A percentile compares a stretch with the other conserved stretches of the same genome.
These are phyloP conservation scores for Nematopogon swammerdamellus DNA, from an alignment of 2,888 invertebrate species.

Conservation along the genomic window DNA sequence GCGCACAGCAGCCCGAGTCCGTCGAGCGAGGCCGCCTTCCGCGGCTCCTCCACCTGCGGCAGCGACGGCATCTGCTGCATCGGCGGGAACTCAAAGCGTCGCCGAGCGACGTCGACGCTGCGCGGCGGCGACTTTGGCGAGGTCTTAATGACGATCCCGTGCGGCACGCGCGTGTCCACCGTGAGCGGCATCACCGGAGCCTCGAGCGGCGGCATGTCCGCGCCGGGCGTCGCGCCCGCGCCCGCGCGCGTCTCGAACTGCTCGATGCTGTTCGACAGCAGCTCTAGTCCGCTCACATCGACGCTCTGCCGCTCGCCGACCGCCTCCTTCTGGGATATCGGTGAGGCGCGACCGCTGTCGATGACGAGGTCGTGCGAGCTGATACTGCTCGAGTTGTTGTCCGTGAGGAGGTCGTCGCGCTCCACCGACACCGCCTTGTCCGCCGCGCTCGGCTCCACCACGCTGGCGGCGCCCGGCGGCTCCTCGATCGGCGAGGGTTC, in stretches of 20 bases:
- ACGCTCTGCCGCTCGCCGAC: constrained; percentile 33
- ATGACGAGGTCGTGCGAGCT: constrained; percentile 45
- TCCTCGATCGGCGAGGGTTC: constrained; percentile 31
- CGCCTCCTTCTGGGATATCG: constrained; percentile 17
- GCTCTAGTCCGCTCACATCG: constrained; percentile 77
- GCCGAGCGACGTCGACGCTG: constrained; percentile 31
- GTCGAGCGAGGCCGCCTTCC: constrained; percentile 48
- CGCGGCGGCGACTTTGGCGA: constrained; percentile 39
- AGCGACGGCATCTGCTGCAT: constrained; percentile 15
- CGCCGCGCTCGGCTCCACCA: constrained; percentile 31
- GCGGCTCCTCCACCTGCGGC: constrained; percentile 26
- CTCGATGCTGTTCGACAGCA: constrained; percentile 82
- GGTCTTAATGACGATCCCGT: constrained; percentile 43
- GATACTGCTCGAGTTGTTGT: constrained; percentile 37
- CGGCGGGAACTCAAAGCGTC: constrained; percentile 33
- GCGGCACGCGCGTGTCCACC: constrained; percentile 38
- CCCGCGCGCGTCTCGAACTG: constrained; percentile 62
- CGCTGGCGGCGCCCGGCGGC: constrained; percentile 28
- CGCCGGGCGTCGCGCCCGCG: constrained; percentile 13
- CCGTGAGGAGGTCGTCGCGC: constrained; percentile 32
- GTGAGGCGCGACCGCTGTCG: constrained; percentile 36
- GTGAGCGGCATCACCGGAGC: constrained; percentile 21
- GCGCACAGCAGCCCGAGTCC: constrained; percentile 77
- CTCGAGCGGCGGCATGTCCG: constrained; percentile 31
- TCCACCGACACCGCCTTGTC: constrained; percentile 44